Evolutionary conservation across 1,140 invertebrate species (phyloP).

Genomic region (Lethrus apterus): DNA sequence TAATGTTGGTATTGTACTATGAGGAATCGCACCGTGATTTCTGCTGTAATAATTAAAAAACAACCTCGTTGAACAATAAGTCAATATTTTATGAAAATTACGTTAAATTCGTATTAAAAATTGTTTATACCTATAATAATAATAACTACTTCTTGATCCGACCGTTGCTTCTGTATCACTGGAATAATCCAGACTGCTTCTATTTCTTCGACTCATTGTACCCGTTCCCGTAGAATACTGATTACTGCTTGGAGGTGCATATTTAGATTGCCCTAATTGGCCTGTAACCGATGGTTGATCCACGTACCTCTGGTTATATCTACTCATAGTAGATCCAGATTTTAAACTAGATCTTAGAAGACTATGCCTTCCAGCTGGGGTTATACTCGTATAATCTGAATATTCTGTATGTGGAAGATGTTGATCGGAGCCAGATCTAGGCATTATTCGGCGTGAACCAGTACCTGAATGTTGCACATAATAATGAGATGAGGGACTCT

Average conservation of each 20-base stretch:
- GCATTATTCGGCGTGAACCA: constrained; percentile 53
- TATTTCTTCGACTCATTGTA: constrained; percentile 58
- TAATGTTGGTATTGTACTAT: constrained; percentile 40
- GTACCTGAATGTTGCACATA: constrained; percentile 46
- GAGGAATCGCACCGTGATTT: constrained; percentile 31
- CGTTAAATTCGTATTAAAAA: background rate
- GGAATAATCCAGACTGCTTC: constrained; percentile 76
- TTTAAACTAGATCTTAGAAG: constrained; percentile 68
- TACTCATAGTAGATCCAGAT: constrained; percentile 48
- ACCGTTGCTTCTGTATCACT: constrained; percentile 90
- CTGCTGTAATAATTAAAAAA: constrained; percentile 14
- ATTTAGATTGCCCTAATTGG: constrained; percentile 41
- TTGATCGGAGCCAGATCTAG: constrained; percentile 77
- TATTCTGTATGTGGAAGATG: constrained; percentile 76
- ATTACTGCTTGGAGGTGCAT: constrained; percentile 21
- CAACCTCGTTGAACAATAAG: background rate
- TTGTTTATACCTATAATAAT: constrained; percentile 56
- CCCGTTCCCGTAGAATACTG: constrained; percentile 38
- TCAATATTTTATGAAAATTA: background rate
- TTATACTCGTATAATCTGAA: constrained; percentile 56
- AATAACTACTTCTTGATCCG: constrained; percentile 67
- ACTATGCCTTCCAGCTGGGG: constrained; percentile 62
- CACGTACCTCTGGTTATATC: constrained; percentile 49
- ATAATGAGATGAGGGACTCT: constrained; percentile 45
- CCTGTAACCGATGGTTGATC: constrained; percentile 45